A percentile compares a stretch with the other conserved stretches of the same genome.
phyloP scores from a whole-genome alignment of 2,888 invertebrate genomes.

The Dione vanillae region DNA sequence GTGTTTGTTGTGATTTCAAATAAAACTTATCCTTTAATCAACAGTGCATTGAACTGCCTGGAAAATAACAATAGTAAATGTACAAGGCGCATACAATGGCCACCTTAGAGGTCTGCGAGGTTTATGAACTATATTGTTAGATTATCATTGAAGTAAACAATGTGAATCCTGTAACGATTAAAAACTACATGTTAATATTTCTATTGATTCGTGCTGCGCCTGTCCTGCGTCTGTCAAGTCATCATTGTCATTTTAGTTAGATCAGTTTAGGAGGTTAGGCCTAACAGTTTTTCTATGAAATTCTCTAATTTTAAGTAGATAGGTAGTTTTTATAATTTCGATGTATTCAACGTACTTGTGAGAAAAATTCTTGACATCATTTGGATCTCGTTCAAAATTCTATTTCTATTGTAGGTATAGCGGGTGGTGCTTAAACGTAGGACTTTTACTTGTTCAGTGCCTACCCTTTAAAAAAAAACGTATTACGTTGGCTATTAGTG shows the following conservation, averaged over 20 bases:
- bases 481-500: conserved; percentile 71
- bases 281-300: conserved; percentile 49
- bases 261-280: conserved; percentile 36
- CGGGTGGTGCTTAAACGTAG: conserved; percentile 77
- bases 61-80: conserved; percentile 45
- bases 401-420: conserved; percentile 61
- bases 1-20: conserved; percentile 38
- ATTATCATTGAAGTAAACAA: not conserved
- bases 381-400: conserved; percentile 76
- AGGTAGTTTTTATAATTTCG: conserved; percentile 62
- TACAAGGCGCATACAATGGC: conserved; percentile 41
- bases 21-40: conserved; percentile 39
- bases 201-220: conserved; percentile 21
- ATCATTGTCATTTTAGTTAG: conserved; percentile 41
- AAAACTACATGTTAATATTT: not conserved
- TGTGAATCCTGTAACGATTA: not conserved
- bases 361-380: conserved; percentile 58
- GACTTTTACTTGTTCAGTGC: conserved; percentile 59
- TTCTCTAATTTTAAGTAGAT: conserved; percentile 71
- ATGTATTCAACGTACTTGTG: conserved; percentile 61
- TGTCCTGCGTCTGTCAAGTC: conserved; percentile 43
- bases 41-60: conserved; percentile 41
- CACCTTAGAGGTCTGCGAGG: conserved; percentile 38
- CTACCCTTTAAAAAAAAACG: conserved; percentile 68
- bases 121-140: conserved; percentile 37